Evolutionary conservation across 2,888 invertebrate genomes (phyloP).

Genomic region (Trachelus stipa): DNA sequence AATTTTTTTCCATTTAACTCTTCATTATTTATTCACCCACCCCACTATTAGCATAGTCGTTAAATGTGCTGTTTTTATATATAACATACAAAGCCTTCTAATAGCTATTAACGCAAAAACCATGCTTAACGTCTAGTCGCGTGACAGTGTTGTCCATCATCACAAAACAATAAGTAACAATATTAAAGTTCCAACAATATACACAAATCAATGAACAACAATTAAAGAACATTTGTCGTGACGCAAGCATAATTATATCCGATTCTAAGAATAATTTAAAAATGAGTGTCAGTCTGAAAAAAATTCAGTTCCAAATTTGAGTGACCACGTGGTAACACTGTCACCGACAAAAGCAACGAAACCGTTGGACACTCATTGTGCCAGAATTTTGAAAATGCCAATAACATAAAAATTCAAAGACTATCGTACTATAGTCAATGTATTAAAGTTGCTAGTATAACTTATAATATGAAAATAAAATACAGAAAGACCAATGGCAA

Average conservation of each 20-base stretch:
- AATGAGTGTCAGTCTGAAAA: neutral
- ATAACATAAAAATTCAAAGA: neutral
- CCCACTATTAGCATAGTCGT: conserved; percentile 3
- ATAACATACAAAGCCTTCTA: neutral
- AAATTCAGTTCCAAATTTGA: neutral
- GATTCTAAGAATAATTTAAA: neutral
- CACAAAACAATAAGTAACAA: neutral
- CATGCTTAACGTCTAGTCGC: neutral
- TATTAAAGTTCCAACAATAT: neutral
- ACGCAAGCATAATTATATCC: too few species aligned
- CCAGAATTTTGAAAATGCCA: neutral
- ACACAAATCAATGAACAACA: neutral
- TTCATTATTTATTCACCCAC: conserved; percentile 5
- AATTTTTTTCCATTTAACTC: neutral
- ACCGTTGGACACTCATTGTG: neutral
- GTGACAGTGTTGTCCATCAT: neutral
- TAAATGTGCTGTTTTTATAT: conserved; percentile 11
- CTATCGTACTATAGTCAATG: too few species aligned
- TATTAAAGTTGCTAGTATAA: too few species aligned
- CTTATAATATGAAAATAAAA: too few species aligned
- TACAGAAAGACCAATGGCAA: neutral
- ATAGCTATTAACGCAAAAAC: neutral
- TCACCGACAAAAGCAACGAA: neutral
- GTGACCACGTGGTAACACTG: neutral
- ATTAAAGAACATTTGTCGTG: neutral